phyloP scores from a whole-genome alignment of 2,888 invertebrate species.

The Amiota minor region DNA sequence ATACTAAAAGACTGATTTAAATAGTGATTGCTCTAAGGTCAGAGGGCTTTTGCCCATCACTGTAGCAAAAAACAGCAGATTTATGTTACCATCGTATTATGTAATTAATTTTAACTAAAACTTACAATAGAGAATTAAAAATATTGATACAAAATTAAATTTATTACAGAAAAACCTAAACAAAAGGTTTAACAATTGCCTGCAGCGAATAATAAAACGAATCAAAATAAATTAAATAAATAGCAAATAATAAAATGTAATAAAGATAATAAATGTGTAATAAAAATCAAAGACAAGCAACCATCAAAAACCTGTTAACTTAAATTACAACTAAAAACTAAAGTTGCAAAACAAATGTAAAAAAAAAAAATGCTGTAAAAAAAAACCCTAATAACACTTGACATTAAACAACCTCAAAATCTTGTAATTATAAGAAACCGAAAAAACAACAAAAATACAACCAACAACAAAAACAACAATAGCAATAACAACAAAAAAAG shows the following conservation, averaged over 20 bases:
- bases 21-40: no score
- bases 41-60: no score
- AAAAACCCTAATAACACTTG: constrained; percentile 24
- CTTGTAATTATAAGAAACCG: constrained; percentile 25
- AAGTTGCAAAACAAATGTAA: not conserved
- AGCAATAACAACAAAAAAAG: not conserved
- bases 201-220: not conserved
- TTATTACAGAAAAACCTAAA: not conserved
- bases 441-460: constrained; percentile 8
- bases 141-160: not conserved
- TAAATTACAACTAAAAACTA: not conserved
- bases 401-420: constrained; percentile 27
- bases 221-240: not conserved
- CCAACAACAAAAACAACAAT: constrained; percentile 10
- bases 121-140: not conserved
- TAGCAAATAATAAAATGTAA: not conserved
- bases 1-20: no score
- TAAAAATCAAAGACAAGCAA: constrained; percentile 6
- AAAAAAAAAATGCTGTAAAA: not conserved
- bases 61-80: no score
- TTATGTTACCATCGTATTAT: not conserved
- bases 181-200: constrained; percentile 23
- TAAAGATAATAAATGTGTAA: constrained; percentile 22
- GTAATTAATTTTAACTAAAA: not conserved
- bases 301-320: no score